Conservation (phyloP, 2,797 vertebrate species). For the Denticeps clupeoides region DNA sequence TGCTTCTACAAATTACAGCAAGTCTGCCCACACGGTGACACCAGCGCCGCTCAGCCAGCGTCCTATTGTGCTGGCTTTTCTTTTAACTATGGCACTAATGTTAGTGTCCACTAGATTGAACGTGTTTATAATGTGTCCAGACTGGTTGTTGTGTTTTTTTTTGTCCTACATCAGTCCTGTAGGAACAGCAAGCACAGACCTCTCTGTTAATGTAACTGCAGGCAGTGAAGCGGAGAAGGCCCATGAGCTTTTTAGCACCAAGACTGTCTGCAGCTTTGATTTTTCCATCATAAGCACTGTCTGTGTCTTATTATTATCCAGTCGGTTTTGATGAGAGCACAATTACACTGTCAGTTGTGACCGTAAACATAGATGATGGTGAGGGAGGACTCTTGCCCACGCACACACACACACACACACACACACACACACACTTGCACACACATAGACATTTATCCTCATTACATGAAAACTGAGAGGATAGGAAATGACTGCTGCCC, state of each 20-base stretch:
- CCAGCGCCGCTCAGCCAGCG: neutral
- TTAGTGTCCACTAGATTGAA: too few relatives aligned
- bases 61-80: too few relatives aligned
- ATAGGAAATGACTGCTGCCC: constrained; percentile 33
- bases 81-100: too few relatives aligned
- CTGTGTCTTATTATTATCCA: neutral
- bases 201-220: too few relatives aligned
- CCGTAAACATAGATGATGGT: constrained; percentile 41
- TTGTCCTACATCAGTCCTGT: too few relatives aligned
- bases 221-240: neutral
- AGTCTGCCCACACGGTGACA: constrained; percentile 25
- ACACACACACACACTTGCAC: neutral
- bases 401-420: neutral
- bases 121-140: too few relatives aligned
- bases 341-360: constrained; percentile 44
- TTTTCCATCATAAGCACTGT: neutral
- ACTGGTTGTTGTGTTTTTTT: too few relatives aligned
- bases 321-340: constrained; percentile 7
- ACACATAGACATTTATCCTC: constrained; percentile 25
- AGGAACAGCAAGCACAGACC: too few relatives aligned
- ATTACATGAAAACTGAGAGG: constrained; percentile 54
- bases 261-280: neutral
- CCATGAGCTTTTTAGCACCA: neutral
- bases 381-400: constrained; percentile 22
- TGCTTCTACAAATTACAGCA: constrained; percentile 51